Evolutionary conservation across 2,113 vertebrate species (phyloP), one percentile per base, ranked within the genome.

Genomic region (Pangasianodon gigas): DNA sequence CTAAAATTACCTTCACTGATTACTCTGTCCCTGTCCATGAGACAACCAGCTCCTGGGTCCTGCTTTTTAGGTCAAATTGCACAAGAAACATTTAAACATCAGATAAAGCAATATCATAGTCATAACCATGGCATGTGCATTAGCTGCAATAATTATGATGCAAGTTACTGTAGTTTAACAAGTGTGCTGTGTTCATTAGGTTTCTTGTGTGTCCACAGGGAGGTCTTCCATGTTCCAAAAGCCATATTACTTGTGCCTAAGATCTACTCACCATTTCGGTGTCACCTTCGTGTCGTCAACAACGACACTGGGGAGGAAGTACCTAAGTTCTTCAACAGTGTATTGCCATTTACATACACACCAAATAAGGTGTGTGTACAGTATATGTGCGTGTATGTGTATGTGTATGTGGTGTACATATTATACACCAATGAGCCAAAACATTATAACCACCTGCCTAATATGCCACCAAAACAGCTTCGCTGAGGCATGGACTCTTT

Each of bases 271-370:
- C 92, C 96, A 1, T 89, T 98, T 21, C 94, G 94, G 56, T 97
- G 95, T 88, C 91, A 95, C 69, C 95, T 99, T 74, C 97, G 98
- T 11, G 91, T 99, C 51, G 89, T 98, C 65, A 95, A 99, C 92
- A 99, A 99, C 67, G 98, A 99, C 92, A 98, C 97, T 2, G 93
- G 97, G 93, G 94, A 98, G 84, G 96, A 98, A 94, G 92, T 97
- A 3, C 95, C 96, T 4, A 93, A 92, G 46, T 88, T 97, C 62
- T 96, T 97, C 92, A 96, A 96, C 84, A 96, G 93, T 93, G 95
- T 96, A 29, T 85, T 90, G 77, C 92, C 97, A 56, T 92, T 90
- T 65, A n/a, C 96, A 87, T 99, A 97, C 92, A 93, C 91, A 52
- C 97, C 95, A 88, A 99, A 99, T 92, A 96, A 97, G 97, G 98